Evolutionary conservation across 1,140 invertebrate genomes (phyloP).

Genomic region (Brachionus rotundiformis): DNA sequence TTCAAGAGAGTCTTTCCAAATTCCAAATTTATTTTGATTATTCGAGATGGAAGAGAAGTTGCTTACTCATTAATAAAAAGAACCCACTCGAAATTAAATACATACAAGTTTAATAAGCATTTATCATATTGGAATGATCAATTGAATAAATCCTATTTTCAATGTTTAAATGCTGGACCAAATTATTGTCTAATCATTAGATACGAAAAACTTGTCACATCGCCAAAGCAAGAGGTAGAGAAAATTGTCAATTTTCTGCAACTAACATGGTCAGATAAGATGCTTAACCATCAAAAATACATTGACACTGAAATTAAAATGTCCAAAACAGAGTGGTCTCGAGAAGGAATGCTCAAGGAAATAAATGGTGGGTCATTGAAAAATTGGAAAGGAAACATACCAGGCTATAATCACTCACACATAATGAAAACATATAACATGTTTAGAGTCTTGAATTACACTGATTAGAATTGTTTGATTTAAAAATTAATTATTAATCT

Average conservation of each 20-base stretch:
- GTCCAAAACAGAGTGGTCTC: background rate
- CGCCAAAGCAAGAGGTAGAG: background rate
- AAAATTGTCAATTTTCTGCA: background rate
- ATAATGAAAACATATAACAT: background rate
- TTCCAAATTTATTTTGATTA: constrained; percentile 19
- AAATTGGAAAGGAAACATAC: background rate
- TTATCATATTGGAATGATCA: background rate
- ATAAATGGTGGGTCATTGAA: background rate
- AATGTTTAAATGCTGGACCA: background rate
- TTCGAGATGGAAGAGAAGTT: constrained; percentile 21
- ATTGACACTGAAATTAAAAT: constrained; percentile 8
- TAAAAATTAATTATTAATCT: too few relatives aligned
- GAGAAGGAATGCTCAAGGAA: background rate
- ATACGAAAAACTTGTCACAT: background rate
- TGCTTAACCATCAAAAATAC: background rate
- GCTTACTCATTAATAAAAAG: background rate
- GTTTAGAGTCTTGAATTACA: background rate
- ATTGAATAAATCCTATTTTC: background rate
- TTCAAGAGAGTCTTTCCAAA: constrained; percentile 4
- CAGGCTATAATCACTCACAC: background rate
- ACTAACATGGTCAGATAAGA: background rate
- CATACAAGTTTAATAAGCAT: background rate
- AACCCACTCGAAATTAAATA: background rate
- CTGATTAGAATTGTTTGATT: too few relatives aligned
- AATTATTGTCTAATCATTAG: background rate